Conservation (phyloP, 2,113 vertebrate genomes). For the Leptobrachium leishanense region DNA sequence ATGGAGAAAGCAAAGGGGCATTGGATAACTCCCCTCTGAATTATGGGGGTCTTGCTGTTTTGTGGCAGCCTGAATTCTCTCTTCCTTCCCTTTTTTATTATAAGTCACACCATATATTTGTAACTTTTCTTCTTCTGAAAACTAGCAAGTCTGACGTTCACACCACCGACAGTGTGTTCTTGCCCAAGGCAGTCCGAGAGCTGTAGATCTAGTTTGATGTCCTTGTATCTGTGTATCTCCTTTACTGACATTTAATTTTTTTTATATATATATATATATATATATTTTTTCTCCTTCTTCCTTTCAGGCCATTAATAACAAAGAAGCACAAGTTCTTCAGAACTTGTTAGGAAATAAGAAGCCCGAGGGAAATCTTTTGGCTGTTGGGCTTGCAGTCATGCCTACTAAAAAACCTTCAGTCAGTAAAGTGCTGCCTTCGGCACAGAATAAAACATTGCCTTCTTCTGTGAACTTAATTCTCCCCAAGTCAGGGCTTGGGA, state of each 20-base stretch:
- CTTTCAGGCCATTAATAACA: conserved; percentile 42
- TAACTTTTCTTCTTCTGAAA: too few species aligned
- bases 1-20: too few species aligned
- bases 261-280: neutral
- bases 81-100: too few species aligned
- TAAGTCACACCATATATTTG: too few species aligned
- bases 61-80: too few species aligned
- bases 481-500: conserved; percentile 10
- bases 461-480: neutral
- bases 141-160: too few species aligned
- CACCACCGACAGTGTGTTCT: too few species aligned
- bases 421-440: rapidly evolving
- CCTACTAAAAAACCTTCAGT: neutral
- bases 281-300: neutral
- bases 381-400: neutral
- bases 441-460: rapidly evolving
- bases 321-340: conserved; percentile 1
- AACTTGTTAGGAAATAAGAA: neutral
- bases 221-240: too few species aligned
- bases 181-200: too few species aligned
- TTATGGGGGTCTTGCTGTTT: too few species aligned
- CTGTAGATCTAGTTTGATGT: too few species aligned
- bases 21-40: too few species aligned
- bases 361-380: rapidly evolving
- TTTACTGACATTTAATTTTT: neutral